phyloP scores from a whole-genome alignment of 2,888 invertebrate species.

The Clanis bilineata region DNA sequence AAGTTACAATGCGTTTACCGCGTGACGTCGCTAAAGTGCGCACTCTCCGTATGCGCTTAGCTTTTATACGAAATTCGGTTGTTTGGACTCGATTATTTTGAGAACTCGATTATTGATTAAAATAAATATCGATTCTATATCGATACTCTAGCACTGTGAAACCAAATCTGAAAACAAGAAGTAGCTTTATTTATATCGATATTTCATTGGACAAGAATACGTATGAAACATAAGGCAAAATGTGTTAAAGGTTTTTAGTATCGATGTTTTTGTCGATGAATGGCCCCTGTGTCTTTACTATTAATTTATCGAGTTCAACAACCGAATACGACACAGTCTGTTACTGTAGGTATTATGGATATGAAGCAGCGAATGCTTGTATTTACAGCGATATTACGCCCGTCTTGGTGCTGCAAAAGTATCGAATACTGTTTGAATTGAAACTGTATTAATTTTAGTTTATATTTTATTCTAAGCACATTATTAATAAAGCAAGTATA shows the following conservation, averaged over 20 bases:
- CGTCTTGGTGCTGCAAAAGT: constrained; percentile 58
- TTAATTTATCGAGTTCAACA: neutral
- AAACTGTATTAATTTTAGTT: neutral
- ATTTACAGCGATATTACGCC: constrained; percentile 47
- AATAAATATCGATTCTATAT: neutral
- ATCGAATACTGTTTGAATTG: constrained; percentile 50
- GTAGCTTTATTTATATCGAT: neutral
- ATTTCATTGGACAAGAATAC: too few species aligned
- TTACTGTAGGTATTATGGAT: constrained; percentile 21
- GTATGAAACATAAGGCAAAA: too few species aligned
- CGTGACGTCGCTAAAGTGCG: neutral
- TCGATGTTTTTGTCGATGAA: neutral
- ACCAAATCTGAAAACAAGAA: too few species aligned
- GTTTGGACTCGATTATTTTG: neutral
- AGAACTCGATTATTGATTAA: neutral
- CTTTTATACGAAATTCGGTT: neutral
- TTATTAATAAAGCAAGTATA: too few species aligned
- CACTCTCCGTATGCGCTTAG: constrained; percentile 5
- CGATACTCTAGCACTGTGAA: neutral
- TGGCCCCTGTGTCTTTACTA: neutral
- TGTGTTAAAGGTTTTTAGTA: too few species aligned
- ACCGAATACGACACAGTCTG: neutral
- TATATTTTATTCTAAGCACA: neutral
- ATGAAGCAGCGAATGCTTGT: constrained; percentile 28
- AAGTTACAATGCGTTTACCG: neutral